phyloP scores from a whole-genome alignment of 2,113 vertebrate genomes.

The Sardina pilchardus region DNA sequence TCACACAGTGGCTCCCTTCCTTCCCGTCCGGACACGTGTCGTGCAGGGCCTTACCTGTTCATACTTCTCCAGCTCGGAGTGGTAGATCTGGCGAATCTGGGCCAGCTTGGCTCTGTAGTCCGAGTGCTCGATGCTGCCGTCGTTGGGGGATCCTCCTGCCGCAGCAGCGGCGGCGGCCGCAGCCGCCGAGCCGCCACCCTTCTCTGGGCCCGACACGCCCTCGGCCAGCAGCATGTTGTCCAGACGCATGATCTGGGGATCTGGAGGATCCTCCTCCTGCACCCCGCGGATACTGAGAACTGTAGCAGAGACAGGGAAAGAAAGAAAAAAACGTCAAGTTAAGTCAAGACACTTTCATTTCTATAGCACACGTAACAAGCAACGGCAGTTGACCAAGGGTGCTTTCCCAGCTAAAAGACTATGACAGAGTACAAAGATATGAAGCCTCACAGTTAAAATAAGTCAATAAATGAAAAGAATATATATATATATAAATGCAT shows the following conservation, averaged over 20 bases:
- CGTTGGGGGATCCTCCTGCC: constrained; percentile 83
- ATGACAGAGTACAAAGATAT: no score
- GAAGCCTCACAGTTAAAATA: no score
- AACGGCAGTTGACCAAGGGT: no score
- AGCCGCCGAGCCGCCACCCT: constrained; percentile 79
- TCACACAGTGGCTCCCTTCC: neutral
- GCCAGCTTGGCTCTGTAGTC: constrained; percentile 91
- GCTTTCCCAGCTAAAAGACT: no score
- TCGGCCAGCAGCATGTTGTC: constrained; percentile 90
- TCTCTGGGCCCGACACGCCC: constrained; percentile 85
- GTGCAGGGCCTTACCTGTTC: constrained; percentile 76
- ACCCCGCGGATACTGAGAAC: constrained; percentile 83
- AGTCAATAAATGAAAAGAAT: no score
- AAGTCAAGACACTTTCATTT: no score
- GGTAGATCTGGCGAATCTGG: constrained; percentile 88
- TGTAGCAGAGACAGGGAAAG: constrained; percentile 54
- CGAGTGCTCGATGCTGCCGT: constrained; percentile 88
- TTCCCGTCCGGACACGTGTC: neutral
- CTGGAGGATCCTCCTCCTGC: constrained; percentile 84
- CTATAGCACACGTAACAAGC: no score
- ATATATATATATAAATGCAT: no score
- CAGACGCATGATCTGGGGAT: constrained; percentile 84
- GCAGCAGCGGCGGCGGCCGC: constrained; percentile 81
- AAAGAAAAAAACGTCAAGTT: no score
- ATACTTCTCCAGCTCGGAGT: constrained; percentile 91